Evolutionary conservation across 2,797 vertebrate genomes (phyloP).

Genomic region (Cynodonichthys magdalenae): DNA sequence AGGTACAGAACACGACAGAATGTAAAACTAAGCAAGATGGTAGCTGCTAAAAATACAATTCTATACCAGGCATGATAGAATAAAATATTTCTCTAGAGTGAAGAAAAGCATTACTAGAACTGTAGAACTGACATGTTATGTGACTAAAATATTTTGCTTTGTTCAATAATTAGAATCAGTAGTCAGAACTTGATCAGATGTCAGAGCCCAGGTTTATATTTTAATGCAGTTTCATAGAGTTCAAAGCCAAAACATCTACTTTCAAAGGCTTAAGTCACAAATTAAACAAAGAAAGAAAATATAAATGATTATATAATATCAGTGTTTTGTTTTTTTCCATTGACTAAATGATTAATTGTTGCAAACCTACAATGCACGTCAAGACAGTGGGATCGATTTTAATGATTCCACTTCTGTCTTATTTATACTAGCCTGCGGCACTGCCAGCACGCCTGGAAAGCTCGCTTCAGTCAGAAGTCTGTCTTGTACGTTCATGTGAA

Average conservation of each 20-base stretch:
- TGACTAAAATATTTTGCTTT: too few relatives aligned
- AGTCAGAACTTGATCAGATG: too few relatives aligned
- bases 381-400: slow-evolving; percentile 22
- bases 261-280: too few relatives aligned
- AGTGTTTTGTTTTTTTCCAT: neutral
- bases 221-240: too few relatives aligned
- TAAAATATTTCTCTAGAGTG: too few relatives aligned
- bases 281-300: neutral
- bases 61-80: neutral
- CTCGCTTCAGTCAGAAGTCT: slow-evolving; percentile 20
- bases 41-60: neutral
- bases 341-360: neutral
- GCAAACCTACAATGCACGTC: slow-evolving; percentile 7
- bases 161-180: too few relatives aligned
- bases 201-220: too few relatives aligned
- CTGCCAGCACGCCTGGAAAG: slow-evolving; percentile 25
- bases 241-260: too few relatives aligned
- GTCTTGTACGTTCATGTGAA: slow-evolving; percentile 16
- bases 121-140: neutral
- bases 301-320: neutral
- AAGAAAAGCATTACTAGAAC: neutral
- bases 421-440: slow-evolving; percentile 50
- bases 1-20: slow-evolving; percentile 6
- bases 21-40: neutral
- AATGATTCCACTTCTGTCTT: slow-evolving; percentile 37